phyloP scores from a whole-genome alignment of 1,140 invertebrate genomes.

The Dinoponera quadriceps region DNA sequence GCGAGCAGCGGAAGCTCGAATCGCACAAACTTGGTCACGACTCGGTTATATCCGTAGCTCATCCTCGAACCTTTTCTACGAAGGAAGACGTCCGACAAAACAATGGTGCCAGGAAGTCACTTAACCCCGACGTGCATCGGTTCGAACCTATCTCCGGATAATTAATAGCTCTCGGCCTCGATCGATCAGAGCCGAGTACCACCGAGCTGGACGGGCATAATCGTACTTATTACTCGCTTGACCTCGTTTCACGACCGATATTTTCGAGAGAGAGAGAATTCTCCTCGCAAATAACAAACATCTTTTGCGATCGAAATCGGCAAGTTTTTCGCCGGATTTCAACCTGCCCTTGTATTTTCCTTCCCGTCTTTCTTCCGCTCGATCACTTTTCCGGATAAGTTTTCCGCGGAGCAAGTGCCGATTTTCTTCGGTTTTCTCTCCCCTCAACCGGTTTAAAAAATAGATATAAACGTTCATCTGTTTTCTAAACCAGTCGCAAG shows the following conservation, averaged over 20 bases:
- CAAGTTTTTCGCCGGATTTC: slow-evolving; percentile 35
- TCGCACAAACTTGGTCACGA: slow-evolving; percentile 70
- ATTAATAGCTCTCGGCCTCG: slow-evolving; percentile 76
- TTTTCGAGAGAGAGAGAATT: too few species aligned
- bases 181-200: slow-evolving; percentile 71
- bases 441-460: slow-evolving; percentile 34
- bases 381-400: slow-evolving; percentile 53
- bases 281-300: slow-evolving; percentile 32
- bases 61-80: slow-evolving; percentile 58
- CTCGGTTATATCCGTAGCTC: slow-evolving; percentile 60
- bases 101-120: slow-evolving; percentile 74
- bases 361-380: slow-evolving; percentile 14
- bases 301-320: slow-evolving; percentile 1
- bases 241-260: slow-evolving; percentile 27
- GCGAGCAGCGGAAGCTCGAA: slow-evolving; percentile 68
- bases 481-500: slow-evolving; percentile 19
- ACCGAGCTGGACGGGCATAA: slow-evolving; percentile 64
- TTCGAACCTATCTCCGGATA: slow-evolving; percentile 75
- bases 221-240: slow-evolving; percentile 73
- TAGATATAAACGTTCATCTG: slow-evolving; percentile 48
- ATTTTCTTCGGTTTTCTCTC: slow-evolving; percentile 37
- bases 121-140: slow-evolving; percentile 74
- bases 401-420: slow-evolving; percentile 19
- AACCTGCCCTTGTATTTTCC: slow-evolving; percentile 20
- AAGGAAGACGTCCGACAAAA: slow-evolving; percentile 66